These are phyloP conservation scores for Falco biarmicus DNA, from an alignment of 2,797 vertebrate genomes.

Conservation along the genomic window DNA sequence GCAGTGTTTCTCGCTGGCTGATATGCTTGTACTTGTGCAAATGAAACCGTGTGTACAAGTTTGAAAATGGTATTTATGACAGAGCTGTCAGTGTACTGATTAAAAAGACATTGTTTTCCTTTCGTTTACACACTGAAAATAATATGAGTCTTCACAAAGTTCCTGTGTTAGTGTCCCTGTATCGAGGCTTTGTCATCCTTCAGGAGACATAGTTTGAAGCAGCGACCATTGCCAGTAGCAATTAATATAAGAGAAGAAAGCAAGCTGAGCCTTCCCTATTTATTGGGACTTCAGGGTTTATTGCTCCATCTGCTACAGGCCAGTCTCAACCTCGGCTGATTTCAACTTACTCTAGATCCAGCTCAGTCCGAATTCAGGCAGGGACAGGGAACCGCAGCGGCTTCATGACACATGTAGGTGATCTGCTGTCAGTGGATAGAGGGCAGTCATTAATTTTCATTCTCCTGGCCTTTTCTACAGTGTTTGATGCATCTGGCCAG, in stretches of 20 bases:
- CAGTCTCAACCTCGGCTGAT: not conserved
- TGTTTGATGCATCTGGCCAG: not conserved
- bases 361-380: not conserved
- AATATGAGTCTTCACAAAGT: not conserved
- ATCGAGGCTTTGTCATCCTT: not conserved
- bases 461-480: not conserved
- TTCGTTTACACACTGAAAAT: not conserved
- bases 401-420: not conserved
- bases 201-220: not conserved
- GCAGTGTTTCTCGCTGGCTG: not conserved
- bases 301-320: not conserved
- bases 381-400: not conserved
- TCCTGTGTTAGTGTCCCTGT: not conserved
- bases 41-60: accelerated
- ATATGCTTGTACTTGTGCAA: not conserved
- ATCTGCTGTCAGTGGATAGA: not conserved
- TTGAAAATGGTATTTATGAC: not conserved
- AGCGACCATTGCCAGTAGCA: not conserved
- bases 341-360: not conserved
- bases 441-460: conserved; percentile 6
- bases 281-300: not conserved
- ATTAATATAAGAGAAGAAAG: not conserved
- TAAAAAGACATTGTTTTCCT: not conserved
- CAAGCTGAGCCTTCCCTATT: not conserved
- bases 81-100: not conserved